Evolutionary conservation across 2,888 invertebrate species (phyloP).

Genomic region (Osedax frankpressi): DNA sequence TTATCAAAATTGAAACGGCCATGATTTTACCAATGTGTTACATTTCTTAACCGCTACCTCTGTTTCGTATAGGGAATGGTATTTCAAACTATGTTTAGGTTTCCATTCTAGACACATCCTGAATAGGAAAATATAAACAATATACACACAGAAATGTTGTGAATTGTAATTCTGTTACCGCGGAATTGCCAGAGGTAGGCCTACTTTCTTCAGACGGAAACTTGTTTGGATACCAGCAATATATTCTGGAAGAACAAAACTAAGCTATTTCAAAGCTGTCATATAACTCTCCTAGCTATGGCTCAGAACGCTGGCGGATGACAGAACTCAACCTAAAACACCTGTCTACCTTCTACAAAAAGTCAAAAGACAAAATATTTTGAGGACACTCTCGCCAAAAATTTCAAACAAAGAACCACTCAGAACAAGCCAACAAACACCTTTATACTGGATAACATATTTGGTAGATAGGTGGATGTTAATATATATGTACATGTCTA

Average conservation of each 20-base stretch:
- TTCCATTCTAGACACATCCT: too few relatives aligned
- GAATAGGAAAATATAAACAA: too few relatives aligned
- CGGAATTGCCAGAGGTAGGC: neutral
- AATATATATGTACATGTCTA: too few relatives aligned
- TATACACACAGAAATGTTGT: too few relatives aligned
- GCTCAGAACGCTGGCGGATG: slow-evolving; percentile 4
- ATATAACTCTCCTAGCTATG: neutral
- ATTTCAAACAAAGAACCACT: neutral
- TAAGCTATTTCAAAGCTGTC: neutral
- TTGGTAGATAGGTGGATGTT: too few relatives aligned
- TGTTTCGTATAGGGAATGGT: too few relatives aligned
- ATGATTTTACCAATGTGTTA: too few relatives aligned
- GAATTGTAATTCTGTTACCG: too few relatives aligned
- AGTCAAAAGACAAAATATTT: neutral
- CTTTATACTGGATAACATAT: too few relatives aligned
- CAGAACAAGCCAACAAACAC: neutral
- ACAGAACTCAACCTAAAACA: neutral
- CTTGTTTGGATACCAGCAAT: slow-evolving; percentile 1
- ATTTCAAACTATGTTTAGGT: too few relatives aligned
- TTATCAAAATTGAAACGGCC: too few relatives aligned
- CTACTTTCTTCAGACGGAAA: slow-evolving; percentile 5
- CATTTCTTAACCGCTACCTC: too few relatives aligned
- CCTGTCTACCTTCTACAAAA: neutral
- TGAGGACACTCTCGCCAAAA: neutral
- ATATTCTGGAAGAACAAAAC: slow-evolving; percentile 4